Conservation (phyloP, 2,113 vertebrate genomes). For the Copsychus sechellarum region DNA sequence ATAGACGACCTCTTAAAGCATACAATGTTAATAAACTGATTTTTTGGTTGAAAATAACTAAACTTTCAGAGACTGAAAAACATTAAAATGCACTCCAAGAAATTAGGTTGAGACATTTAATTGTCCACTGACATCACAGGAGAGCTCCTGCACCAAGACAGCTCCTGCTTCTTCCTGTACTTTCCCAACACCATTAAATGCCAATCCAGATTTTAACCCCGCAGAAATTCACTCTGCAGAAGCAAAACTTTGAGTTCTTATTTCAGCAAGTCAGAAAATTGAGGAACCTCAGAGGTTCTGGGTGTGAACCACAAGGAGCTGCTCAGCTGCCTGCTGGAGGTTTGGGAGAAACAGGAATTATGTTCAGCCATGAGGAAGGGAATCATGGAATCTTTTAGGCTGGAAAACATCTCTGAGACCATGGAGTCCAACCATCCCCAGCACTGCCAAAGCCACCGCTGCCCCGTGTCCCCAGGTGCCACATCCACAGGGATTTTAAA, state of each 20-base stretch:
- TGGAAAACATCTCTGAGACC: neutral
- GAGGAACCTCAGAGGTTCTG: neutral
- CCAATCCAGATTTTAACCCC: neutral
- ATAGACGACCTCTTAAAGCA: neutral
- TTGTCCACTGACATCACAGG: neutral
- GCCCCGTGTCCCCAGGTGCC: neutral
- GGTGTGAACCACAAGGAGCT: neutral
- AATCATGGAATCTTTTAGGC: rapidly evolving
- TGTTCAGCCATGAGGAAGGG: rapidly evolving
- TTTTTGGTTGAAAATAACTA: neutral
- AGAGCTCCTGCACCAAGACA: neutral
- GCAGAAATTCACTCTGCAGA: neutral
- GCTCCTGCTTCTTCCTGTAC: neutral
- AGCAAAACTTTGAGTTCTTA: neutral
- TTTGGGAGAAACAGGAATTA: neutral
- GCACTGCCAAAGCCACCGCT: neutral
- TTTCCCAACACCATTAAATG: neutral
- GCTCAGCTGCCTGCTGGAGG: neutral
- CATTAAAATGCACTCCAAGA: neutral
- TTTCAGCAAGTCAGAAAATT: neutral
- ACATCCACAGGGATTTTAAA: neutral
- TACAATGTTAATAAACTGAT: neutral
- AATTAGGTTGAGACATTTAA: neutral
- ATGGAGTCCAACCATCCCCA: neutral
- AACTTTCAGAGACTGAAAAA: neutral